phyloP scores from a whole-genome alignment of 2,888 invertebrate genomes.

The Erebia ligea region DNA sequence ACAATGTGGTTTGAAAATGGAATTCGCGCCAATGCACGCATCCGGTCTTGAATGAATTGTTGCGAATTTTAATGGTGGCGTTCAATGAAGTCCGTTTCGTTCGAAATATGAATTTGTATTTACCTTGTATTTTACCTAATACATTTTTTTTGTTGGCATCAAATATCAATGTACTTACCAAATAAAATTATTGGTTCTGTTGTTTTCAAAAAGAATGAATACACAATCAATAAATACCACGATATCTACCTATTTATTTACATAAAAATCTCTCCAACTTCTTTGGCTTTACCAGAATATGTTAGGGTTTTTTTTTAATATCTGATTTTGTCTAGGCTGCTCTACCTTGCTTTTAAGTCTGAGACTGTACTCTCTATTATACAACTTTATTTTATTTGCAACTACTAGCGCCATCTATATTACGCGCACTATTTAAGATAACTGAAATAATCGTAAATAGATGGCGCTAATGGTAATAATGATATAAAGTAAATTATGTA shows the following conservation, averaged over 20 bases:
- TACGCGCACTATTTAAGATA: neutral
- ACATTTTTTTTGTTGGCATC: conserved; percentile 4
- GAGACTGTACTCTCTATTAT: no score
- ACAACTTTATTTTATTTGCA: neutral
- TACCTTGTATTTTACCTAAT: conserved; percentile 27
- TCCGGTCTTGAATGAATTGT: conserved; percentile 49
- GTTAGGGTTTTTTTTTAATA: neutral
- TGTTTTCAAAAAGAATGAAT: no score
- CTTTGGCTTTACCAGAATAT: neutral
- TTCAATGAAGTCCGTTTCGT: conserved; percentile 37
- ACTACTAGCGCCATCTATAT: conserved; percentile 20
- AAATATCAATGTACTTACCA: no score
- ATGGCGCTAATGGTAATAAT: conserved; percentile 16
- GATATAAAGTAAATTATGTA: no score
- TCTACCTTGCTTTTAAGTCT: no score
- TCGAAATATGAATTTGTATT: conserved; percentile 28
- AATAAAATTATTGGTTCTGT: no score
- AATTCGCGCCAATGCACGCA: conserved; percentile 46
- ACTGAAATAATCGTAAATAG: conserved; percentile 1
- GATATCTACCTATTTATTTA: no score
- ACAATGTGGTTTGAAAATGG: conserved; percentile 48
- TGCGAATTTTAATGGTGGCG: conserved; percentile 46
- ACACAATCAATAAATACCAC: no score
- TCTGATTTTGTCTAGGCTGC: no score
- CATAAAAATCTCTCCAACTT: no score